phyloP scores from a whole-genome alignment of 2,888 invertebrate genomes.

The Anthrax anthrax region DNA sequence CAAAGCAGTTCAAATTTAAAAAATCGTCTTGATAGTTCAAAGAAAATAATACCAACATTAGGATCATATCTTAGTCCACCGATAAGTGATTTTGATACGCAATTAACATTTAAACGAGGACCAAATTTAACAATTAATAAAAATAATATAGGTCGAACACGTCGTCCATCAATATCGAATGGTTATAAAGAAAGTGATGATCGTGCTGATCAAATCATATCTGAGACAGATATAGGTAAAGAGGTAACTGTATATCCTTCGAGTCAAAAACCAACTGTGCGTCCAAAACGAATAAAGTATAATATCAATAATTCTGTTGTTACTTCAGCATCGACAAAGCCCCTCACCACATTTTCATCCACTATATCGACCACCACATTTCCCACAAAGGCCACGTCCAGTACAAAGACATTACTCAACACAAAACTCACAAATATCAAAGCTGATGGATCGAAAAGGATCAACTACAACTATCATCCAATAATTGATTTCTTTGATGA shows the following conservation, averaged over 20 bases:
- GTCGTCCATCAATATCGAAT: constrained; percentile 15
- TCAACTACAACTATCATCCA: constrained; percentile 72
- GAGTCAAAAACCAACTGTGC: constrained; percentile 19
- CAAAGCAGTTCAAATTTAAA: constrained; percentile 21
- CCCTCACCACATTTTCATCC: neutral
- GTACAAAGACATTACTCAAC: constrained; percentile 4
- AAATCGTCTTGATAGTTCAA: constrained; percentile 18
- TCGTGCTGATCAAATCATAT: constrained; percentile 23
- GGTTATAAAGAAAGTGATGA: constrained; percentile 7
- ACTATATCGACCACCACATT: constrained; percentile 10
- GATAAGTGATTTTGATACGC: constrained; percentile 18
- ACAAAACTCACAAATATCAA: constrained; percentile 4
- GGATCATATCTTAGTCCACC: constrained; percentile 31
- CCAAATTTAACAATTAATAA: constrained; percentile 2
- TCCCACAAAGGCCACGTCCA: neutral
- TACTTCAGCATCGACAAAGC: constrained; percentile 5
- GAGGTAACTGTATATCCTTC: constrained; percentile 24
- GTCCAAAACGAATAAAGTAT: constrained; percentile 28
- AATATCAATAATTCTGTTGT: constrained; percentile 19
- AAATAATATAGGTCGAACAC: neutral
- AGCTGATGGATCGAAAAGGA: constrained; percentile 33
- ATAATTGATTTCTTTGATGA: constrained; percentile 64
- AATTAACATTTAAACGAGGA: constrained; percentile 13
- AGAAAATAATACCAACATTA: constrained; percentile 18
- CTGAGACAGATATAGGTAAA: constrained; percentile 26